Evolutionary conservation across 2,888 invertebrate species (phyloP).

Genomic region (Heliconius charithonia): DNA sequence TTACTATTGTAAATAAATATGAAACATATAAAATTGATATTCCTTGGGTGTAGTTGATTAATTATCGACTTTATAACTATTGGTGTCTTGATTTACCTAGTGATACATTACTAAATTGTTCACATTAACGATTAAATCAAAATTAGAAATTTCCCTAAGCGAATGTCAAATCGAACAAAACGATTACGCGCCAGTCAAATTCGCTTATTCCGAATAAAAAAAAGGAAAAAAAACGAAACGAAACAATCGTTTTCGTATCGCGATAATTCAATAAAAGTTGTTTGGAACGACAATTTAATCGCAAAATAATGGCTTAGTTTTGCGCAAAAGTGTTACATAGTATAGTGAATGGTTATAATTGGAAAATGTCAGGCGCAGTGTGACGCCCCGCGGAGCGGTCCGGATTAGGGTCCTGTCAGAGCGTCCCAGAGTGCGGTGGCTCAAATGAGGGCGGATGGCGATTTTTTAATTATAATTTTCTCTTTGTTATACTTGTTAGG

Average conservation of each 20-base stretch:
- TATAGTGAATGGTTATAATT: constrained; percentile 76
- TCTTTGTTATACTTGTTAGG: not conserved
- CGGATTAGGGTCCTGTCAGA: constrained; percentile 78
- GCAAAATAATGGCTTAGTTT: constrained; percentile 59
- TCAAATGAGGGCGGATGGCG: constrained; percentile 46
- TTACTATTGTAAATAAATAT: not conserved
- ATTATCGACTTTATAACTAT: not conserved
- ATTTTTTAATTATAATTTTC: not conserved
- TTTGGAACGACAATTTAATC: constrained; percentile 59
- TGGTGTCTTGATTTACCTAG: not conserved
- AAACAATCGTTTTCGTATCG: constrained; percentile 47
- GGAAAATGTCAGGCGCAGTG: constrained; percentile 74
- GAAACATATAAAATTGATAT: not conserved
- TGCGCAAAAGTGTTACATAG: constrained; percentile 73
- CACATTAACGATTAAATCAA: not conserved
- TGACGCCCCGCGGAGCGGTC: constrained; percentile 73
- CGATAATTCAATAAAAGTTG: constrained; percentile 56
- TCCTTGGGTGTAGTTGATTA: not conserved
- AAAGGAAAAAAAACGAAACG: not conserved
- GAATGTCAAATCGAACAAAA: constrained; percentile 8
- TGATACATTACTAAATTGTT: not conserved
- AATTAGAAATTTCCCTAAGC: not conserved
- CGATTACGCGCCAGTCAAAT: not conserved
- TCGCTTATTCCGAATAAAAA: constrained; percentile 31
- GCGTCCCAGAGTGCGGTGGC: constrained; percentile 54